Base-by-base conservation (phyloP, 92 coral and sea anemone species). In the Palythoa grandis region DNA sequence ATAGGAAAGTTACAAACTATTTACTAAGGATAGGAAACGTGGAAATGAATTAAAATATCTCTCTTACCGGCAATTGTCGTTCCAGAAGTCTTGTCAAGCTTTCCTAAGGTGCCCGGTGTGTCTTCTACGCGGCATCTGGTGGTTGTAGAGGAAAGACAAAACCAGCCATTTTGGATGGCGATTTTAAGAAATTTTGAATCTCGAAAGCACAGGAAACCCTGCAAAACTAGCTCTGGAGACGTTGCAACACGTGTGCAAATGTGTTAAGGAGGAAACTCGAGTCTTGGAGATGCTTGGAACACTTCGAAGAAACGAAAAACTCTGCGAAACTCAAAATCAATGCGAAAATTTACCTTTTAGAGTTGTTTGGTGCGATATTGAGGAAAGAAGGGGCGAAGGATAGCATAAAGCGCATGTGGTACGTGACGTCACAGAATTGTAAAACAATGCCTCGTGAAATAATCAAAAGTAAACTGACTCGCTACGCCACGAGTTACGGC, bases 341-440 rank as follows among this genome's bases (percentile, higher is more conserved):
- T 89, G 93, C 90, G 93, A 91, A 87, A 93, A 92, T 93, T 89
- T 91, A 94, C 94, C 93, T 96, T 94, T 94, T 95, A 95, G 99
- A 95, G 98, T 96, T 95, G 98, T 95, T 95, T 95, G 96, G 92
- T 95, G 95, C 98, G 98, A 95, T 95, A 95, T 95, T 96, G 98
- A 95, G 96, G 99, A 94, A 96, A 96, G 99, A 96, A 95, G 99
- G 97, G 99, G 98, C 98, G 98, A 96, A 96, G 99, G 99, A 96
- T 95, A 96, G 98, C 99, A 96, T 96, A 96, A 96, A 95, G 99
- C 99, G 99, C 99, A 96, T 96, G 99, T 96, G 99, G 99, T 96
- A 96, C 93, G 98, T 96, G 99, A 96, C 98, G 99, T 96, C 99
- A 96, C 98, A 92, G 98, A 95, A 96, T 96, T 95, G 99, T 96